Conservation (phyloP, 2,888 invertebrate genomes). For the Octonoba sinensis region DNA sequence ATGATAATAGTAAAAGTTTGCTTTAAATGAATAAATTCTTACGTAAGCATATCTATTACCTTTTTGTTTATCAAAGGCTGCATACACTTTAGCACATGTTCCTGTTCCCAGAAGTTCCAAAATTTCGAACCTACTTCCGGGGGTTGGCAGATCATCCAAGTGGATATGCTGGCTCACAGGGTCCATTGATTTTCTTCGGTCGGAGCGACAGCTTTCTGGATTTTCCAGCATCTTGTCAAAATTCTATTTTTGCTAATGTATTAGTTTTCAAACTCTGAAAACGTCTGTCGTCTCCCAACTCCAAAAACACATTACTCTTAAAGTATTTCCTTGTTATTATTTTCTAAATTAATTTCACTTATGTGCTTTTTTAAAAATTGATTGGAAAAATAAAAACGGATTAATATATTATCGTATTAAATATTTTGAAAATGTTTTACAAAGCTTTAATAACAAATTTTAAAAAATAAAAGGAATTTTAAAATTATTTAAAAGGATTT, state of each 20-base stretch:
- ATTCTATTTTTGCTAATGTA: not conserved
- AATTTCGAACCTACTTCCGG: slow-evolving; percentile 82
- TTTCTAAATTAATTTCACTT: too few species aligned
- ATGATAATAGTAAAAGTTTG: too few species aligned
- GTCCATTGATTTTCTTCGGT: slow-evolving; percentile 53
- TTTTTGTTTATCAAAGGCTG: slow-evolving; percentile 79
- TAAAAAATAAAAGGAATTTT: too few species aligned
- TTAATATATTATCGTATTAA: too few species aligned
- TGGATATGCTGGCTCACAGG: slow-evolving; percentile 54
- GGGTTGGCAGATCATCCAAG: slow-evolving; percentile 77
- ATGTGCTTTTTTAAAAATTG: too few species aligned
- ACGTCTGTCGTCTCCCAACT: not conserved
- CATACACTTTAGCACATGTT: slow-evolving; percentile 83
- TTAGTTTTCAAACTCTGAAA: not conserved
- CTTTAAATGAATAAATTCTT: too few species aligned
- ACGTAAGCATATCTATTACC: slow-evolving; percentile 71
- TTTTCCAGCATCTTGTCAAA: slow-evolving; percentile 25
- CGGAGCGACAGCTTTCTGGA: not conserved
- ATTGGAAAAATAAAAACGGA: too few species aligned
- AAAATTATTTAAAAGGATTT: too few species aligned
- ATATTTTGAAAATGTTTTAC: too few species aligned
- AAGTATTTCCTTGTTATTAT: too few species aligned
- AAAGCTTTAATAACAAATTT: too few species aligned
- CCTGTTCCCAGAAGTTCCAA: slow-evolving; percentile 80
- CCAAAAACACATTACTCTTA: too few species aligned